These are phyloP conservation scores for Lithophane socia DNA, from an alignment of 2,888 invertebrate species.

Conservation along the genomic window DNA sequence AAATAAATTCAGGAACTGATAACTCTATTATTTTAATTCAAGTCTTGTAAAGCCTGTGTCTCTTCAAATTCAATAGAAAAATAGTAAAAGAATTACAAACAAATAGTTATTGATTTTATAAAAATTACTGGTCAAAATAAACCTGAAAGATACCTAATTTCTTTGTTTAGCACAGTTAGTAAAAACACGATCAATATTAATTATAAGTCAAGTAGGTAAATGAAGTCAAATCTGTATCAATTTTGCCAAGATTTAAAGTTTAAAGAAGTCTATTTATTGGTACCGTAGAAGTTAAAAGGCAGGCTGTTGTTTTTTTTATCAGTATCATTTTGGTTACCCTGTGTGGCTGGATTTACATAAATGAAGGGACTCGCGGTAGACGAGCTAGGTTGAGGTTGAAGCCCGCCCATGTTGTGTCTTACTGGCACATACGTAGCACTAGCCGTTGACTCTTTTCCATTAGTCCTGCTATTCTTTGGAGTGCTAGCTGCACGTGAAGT, in stretches of 20 bases:
- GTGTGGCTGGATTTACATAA: background rate
- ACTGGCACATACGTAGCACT: background rate
- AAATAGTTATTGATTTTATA: background rate
- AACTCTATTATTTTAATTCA: background rate
- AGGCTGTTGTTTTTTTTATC: background rate
- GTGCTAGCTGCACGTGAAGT: background rate
- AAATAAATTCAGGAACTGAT: background rate
- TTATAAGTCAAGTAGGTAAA: slow-evolving; percentile 1
- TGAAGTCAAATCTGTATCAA: background rate
- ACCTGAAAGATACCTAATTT: background rate
- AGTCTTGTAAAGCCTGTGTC: background rate
- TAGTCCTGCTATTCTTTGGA: background rate
- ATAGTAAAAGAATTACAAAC: background rate
- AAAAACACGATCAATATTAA: background rate
- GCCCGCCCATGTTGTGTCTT: slow-evolving; percentile 7
- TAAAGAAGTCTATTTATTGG: background rate
- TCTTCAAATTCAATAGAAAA: background rate
- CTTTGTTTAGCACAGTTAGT: background rate
- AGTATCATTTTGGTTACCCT: background rate
- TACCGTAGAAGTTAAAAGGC: background rate
- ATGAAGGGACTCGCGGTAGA: background rate
- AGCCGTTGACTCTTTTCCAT: background rate
- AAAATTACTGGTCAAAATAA: background rate
- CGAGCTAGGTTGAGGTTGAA: background rate
- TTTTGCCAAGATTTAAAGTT: background rate